phyloP scores from a whole-genome alignment of 2,113 vertebrate genomes.

The Larimichthys crocea region DNA sequence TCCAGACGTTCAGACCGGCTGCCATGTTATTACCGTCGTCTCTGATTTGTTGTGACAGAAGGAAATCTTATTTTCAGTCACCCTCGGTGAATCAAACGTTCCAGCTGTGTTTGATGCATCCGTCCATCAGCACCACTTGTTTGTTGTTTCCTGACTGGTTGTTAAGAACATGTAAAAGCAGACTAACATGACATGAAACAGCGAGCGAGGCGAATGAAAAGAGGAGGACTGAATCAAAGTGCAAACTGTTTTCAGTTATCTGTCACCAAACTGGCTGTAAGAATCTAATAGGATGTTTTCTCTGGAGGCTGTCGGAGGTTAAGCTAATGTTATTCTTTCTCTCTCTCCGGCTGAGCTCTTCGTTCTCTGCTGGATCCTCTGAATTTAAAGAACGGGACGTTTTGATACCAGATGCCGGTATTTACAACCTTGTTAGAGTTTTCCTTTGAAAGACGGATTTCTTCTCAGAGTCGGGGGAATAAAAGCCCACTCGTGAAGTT shows the following conservation, averaged over 20 bases:
- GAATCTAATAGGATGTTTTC: constrained; percentile 23
- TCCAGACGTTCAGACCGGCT: background rate
- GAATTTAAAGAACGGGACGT: background rate
- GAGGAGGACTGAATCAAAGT: background rate
- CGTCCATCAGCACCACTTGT: background rate
- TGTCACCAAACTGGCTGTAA: background rate
- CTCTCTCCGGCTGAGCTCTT: background rate
- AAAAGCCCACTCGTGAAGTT: constrained; percentile 24
- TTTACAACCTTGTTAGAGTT: constrained; percentile 65
- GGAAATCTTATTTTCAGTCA: background rate
- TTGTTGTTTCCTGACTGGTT: constrained; percentile 5
- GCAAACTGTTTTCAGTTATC: constrained; percentile 19
- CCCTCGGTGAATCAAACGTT: background rate
- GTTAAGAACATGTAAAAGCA: background rate
- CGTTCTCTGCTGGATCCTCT: constrained; percentile 18
- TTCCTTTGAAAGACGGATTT: constrained; percentile 39
- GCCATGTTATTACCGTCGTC: background rate
- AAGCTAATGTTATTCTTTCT: background rate
- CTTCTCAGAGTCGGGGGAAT: constrained; percentile 35
- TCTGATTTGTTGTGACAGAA: background rate
- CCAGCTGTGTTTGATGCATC: background rate
- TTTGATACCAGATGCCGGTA: constrained; percentile 62
- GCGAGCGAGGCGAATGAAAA: background rate
- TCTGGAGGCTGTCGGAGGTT: background rate
- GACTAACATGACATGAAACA: background rate